Base-by-base conservation (phyloP, 2,888 invertebrate species). In the Drosophila recens region DNA sequence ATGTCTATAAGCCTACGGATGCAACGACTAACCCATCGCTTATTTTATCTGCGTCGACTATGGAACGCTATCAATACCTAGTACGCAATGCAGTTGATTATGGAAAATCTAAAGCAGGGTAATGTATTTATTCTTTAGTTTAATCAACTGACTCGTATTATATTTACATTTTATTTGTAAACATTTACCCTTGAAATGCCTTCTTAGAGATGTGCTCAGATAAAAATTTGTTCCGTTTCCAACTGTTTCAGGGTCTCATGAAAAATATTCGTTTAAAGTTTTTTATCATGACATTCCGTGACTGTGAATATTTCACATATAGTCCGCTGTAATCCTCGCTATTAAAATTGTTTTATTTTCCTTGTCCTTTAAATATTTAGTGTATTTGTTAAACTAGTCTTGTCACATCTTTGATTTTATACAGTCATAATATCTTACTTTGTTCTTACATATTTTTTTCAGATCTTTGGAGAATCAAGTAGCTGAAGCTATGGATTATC, bases 21-120 rank as follows among this genome's bases (percentile, higher is more conserved):
- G 99, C 99, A 40, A 99, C 99, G 2, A 99, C 99, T 57, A 99
- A 99, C 93, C 99, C 99, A 4, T 99, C 99, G 6, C 94, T 99
- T 58, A 99, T 99, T 81, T 94, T 99, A 82, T 97, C 97, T 58
- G 99, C 99, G 1, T 97, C 99, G 33, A 96, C 95, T 85, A 96
- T 98, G 95, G 96, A 97, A n/a, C 97, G 98, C 90, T 99, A 99
- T 93, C 95, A 97, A 90, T 95, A 95, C 79, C 93, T 99, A 56
- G 95, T 99, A 65, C 95, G 97, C 77, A 96, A 98, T n/a, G 99
- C 99, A 58, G 95, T 99, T 23, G 95, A 95, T 77, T 97, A 97
- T 94, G 99, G 97, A 43, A 95, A 95, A 82, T 94, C 95, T 88
- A 91, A 94, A 70, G 95, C 95, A 90, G 93, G 93, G 95, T 95